These are phyloP conservation scores for Percopsis omiscomaycus DNA, from an alignment of 2,797 vertebrate genomes.

Conservation along the genomic window DNA sequence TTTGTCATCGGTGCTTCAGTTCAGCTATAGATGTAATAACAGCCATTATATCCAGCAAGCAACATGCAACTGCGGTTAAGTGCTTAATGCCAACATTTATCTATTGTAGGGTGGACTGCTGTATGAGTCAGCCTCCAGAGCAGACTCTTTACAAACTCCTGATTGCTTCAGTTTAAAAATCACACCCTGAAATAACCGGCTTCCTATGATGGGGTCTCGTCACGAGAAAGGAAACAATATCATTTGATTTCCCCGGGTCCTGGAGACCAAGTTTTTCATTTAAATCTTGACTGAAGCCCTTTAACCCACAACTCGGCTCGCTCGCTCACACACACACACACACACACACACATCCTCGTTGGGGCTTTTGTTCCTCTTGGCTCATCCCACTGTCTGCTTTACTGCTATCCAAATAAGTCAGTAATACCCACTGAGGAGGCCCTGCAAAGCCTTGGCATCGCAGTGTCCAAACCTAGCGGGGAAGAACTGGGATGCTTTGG, in stretches of 20 bases:
- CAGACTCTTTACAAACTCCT: constrained; percentile 3
- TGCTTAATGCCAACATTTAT: constrained; percentile 14
- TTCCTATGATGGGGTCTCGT: constrained; percentile 27
- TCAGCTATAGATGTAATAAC: background rate
- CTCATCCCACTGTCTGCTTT: constrained; percentile 32
- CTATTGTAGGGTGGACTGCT: background rate
- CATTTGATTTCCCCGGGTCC: constrained; percentile 30
- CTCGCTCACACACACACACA: no score
- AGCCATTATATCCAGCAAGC: background rate
- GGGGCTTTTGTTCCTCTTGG: constrained; percentile 17
- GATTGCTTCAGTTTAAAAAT: constrained; percentile 12
- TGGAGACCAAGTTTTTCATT: constrained; percentile 31
- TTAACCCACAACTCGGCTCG: constrained; percentile 30
- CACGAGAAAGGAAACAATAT: constrained; percentile 33
- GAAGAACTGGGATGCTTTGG: background rate
- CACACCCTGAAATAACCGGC: constrained; percentile 26
- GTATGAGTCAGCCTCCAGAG: constrained; percentile 1
- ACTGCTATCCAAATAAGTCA: constrained; percentile 31
- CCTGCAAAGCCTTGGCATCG: background rate
- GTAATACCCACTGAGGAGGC: constrained; percentile 18
- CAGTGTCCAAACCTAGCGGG: background rate
- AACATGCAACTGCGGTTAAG: background rate
- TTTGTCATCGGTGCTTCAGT: background rate
- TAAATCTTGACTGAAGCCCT: constrained; percentile 36
- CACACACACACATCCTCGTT: constrained; percentile 28